Conservation (phyloP, 2,113 vertebrate genomes). For the Mesembrinibis cayennensis region DNA sequence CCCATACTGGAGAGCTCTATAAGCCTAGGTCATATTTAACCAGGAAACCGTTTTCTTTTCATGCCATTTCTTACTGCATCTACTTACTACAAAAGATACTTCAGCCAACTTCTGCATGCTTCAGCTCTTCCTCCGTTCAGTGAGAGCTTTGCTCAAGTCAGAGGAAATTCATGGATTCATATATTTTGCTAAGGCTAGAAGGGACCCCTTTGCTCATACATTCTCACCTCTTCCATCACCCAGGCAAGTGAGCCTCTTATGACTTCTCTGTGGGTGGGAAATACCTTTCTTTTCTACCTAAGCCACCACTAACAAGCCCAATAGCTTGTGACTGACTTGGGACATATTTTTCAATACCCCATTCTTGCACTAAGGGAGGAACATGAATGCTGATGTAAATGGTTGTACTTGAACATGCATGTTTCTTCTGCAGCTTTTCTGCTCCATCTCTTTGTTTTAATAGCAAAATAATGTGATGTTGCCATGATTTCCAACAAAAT, state of each 20-base stretch:
- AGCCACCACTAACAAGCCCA: background rate
- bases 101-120: background rate
- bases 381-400: background rate
- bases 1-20: background rate
- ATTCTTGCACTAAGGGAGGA: background rate
- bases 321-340: background rate
- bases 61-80: background rate
- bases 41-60: background rate
- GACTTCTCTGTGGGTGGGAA: background rate
- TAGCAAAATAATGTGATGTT: background rate
- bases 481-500: background rate
- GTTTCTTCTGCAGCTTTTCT: background rate
- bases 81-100: background rate
- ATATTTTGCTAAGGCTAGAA: background rate
- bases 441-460: background rate
- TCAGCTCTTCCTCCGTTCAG: background rate
- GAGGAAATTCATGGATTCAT: background rate
- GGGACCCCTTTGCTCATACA: background rate
- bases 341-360: background rate
- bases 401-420: background rate
- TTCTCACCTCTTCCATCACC: background rate
- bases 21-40: background rate
- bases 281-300: background rate
- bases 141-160: background rate
- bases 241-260: background rate